Evolutionary conservation across 2,888 invertebrate genomes (phyloP).

Genomic region (Drosophila villosipedis): DNA sequence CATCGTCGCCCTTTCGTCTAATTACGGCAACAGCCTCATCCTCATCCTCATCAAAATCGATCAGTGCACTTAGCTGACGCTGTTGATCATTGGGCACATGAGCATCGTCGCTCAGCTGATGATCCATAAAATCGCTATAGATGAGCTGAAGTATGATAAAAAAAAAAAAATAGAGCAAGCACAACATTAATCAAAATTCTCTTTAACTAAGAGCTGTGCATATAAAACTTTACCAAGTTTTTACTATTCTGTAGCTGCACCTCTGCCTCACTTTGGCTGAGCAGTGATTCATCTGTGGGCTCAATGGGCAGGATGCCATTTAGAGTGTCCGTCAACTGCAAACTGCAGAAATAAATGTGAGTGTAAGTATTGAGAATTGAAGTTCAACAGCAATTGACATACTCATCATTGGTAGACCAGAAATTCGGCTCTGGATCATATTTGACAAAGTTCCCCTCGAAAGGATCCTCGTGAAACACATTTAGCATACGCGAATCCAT

Average conservation of each 20-base stretch:
- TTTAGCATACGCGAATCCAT: slow-evolving; percentile 85
- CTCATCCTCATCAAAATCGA: slow-evolving; percentile 47
- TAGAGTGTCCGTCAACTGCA: slow-evolving; percentile 84
- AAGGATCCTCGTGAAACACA: slow-evolving; percentile 84
- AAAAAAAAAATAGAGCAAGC: background rate
- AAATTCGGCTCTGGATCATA: slow-evolving; percentile 80
- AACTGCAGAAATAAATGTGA: slow-evolving; percentile 57
- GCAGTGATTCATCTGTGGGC: slow-evolving; percentile 73
- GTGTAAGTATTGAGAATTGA: background rate
- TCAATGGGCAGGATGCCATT: slow-evolving; percentile 84
- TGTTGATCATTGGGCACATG: slow-evolving; percentile 71
- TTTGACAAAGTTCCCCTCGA: slow-evolving; percentile 82
- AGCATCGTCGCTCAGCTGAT: slow-evolving; percentile 63
- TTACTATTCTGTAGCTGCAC: slow-evolving; percentile 68
- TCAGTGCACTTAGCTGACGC: slow-evolving; percentile 46
- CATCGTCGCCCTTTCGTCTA: slow-evolving; percentile 50
- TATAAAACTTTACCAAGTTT: slow-evolving; percentile 69
- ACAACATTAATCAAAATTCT: background rate
- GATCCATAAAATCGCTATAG: slow-evolving; percentile 77
- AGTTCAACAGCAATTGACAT: slow-evolving; percentile 47
- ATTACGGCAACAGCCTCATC: slow-evolving; percentile 21
- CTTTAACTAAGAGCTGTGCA: background rate
- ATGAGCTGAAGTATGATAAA: slow-evolving; percentile 66
- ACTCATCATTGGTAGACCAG: slow-evolving; percentile 84
- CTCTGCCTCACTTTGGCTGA: slow-evolving; percentile 65